These are phyloP conservation scores for Lateolabrax maculatus DNA, from an alignment of 2,797 vertebrate genomes.

Conservation along the genomic window DNA sequence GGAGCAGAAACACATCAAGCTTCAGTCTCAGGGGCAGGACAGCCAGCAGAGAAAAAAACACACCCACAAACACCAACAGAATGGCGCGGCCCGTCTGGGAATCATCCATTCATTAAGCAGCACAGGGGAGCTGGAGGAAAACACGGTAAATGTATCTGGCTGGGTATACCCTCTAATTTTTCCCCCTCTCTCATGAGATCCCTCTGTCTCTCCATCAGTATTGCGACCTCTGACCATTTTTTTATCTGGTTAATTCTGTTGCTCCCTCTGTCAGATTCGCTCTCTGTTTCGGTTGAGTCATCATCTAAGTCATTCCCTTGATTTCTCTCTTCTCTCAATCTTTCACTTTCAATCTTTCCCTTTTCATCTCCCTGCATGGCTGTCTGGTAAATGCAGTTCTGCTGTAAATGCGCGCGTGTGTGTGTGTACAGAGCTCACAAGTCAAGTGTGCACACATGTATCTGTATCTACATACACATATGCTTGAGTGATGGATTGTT, in stretches of 20 bases:
- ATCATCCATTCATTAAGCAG: slow-evolving; percentile 48
- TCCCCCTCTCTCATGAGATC: slow-evolving; percentile 3
- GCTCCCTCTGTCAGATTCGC: slow-evolving; percentile 47
- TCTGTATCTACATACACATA: slow-evolving; percentile 9
- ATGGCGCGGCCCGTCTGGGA: slow-evolving; percentile 48
- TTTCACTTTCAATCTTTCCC: slow-evolving; percentile 30
- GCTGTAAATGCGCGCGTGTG: no score
- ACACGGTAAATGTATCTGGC: slow-evolving; percentile 25
- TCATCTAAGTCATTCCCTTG: slow-evolving; percentile 47
- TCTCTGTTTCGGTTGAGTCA: slow-evolving; percentile 56
- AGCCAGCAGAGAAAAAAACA: slow-evolving; percentile 35
- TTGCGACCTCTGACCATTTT: slow-evolving; percentile 35
- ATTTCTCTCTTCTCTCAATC: slow-evolving; percentile 49
- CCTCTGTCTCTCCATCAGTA: slow-evolving; percentile 10
- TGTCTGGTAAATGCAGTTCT: background rate
- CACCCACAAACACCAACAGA: slow-evolving; percentile 48
- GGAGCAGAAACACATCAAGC: slow-evolving; percentile 69
- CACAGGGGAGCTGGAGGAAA: slow-evolving; percentile 29
- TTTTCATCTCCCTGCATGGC: slow-evolving; percentile 13
- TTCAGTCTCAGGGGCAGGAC: slow-evolving; percentile 47
- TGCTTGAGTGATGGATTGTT: slow-evolving; percentile 30
- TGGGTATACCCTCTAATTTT: slow-evolving; percentile 30
- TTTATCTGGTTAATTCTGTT: slow-evolving; percentile 36
- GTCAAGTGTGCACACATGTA: background rate
- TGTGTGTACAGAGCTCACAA: background rate